These are phyloP conservation scores for Solenopsis invicta DNA, from an alignment of 1,140 invertebrate species.

Conservation along the genomic window DNA sequence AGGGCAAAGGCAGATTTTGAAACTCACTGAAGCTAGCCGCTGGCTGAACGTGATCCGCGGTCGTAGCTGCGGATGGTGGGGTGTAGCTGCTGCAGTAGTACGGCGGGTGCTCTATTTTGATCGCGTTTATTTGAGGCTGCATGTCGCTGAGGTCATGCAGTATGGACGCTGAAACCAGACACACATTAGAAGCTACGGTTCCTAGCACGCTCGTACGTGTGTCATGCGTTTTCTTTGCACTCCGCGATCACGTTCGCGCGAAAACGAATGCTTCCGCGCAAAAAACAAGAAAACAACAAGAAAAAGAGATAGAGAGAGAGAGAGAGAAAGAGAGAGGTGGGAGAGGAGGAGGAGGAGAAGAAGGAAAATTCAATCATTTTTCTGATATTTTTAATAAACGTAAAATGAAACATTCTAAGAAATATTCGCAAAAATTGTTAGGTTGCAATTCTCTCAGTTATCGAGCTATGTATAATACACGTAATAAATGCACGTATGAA, in stretches of 20 bases:
- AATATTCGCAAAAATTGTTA: background rate
- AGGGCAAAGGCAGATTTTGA: slow-evolving; percentile 78
- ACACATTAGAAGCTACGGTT: slow-evolving; percentile 82
- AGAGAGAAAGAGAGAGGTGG: background rate
- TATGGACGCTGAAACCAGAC: slow-evolving; percentile 95
- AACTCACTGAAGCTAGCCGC: slow-evolving; percentile 87
- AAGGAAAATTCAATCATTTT: background rate
- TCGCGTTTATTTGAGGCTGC: slow-evolving; percentile 92
- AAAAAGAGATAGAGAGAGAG: background rate
- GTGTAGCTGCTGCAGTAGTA: slow-evolving; percentile 98
- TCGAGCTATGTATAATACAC: too few species aligned
- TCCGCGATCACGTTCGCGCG: slow-evolving; percentile 12
- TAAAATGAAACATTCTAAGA: background rate
- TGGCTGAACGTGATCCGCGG: slow-evolving; percentile 85
- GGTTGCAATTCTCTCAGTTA: background rate
- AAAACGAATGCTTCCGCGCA: slow-evolving; percentile 62
- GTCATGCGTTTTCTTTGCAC: slow-evolving; percentile 67
- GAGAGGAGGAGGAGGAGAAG: background rate
- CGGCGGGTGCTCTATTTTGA: slow-evolving; percentile 95
- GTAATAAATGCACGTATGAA: background rate
- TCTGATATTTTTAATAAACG: background rate
- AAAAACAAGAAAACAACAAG: background rate
- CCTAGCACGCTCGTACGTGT: slow-evolving; percentile 75
- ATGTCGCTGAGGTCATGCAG: slow-evolving; percentile 95
- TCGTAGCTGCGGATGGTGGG: slow-evolving; percentile 89